These are phyloP conservation scores for Caenorhabditis latens DNA, from an alignment of 1,140 invertebrate genomes.

Conservation along the genomic window DNA sequence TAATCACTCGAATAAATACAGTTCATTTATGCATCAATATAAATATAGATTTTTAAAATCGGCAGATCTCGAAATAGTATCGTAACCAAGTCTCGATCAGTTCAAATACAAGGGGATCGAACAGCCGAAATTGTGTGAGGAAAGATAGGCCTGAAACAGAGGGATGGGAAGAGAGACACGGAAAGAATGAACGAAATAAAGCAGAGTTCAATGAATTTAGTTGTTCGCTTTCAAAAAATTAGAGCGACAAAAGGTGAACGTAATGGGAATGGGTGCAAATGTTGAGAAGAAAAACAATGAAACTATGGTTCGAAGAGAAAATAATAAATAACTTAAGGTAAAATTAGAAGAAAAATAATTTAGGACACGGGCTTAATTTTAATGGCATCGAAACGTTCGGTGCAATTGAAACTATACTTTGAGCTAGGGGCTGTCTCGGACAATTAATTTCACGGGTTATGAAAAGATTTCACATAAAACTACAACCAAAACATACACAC, in stretches of 20 bases:
- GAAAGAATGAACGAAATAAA: conserved; percentile 23
- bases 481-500: too few species aligned
- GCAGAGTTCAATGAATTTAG: neutral
- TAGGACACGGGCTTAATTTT: neutral
- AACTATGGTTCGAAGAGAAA: neutral
- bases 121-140: neutral
- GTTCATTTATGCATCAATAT: neutral
- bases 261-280: neutral
- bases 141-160: conserved; percentile 1
- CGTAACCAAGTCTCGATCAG: too few species aligned
- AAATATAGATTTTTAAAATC: neutral
- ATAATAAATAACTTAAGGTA: neutral
- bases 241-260: neutral
- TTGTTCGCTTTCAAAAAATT: neutral
- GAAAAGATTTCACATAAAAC: too few species aligned
- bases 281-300: neutral
- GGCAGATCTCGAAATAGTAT: too few species aligned
- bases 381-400: conserved; percentile 4
- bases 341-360: neutral
- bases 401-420: neutral
- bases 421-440: neutral
- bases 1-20: conserved; percentile 2
- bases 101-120: too few species aligned
- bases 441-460: too few species aligned
- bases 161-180: neutral